phyloP scores from a whole-genome alignment of 2,888 invertebrate species.

The Ophion obscuratus region DNA sequence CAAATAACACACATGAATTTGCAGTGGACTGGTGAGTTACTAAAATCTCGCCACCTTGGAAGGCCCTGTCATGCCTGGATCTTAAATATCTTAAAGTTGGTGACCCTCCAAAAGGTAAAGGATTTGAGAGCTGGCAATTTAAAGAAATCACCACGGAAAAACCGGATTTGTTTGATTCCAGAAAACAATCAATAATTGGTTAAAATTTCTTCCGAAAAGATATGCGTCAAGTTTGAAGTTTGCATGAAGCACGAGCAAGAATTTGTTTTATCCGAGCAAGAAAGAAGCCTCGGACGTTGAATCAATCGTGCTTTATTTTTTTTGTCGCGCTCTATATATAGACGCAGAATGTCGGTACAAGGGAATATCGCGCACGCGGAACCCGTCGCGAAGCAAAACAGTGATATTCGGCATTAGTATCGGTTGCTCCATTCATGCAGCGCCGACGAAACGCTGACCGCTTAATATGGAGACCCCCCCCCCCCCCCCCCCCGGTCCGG shows the following conservation, averaged over 20 bases:
- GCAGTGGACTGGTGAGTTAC: too few species aligned
- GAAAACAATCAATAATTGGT: neutral
- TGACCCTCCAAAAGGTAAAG: neutral
- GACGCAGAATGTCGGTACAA: neutral
- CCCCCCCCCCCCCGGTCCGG: too few species aligned
- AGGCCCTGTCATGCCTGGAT: too few species aligned
- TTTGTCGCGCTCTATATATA: neutral
- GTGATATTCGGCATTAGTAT: slow-evolving; percentile 53
- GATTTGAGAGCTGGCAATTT: neutral
- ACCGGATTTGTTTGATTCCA: neutral
- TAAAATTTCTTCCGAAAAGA: neutral
- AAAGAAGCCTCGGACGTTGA: neutral
- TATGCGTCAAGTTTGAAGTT: neutral
- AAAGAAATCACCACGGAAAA: neutral
- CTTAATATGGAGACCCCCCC: neutral
- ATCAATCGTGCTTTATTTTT: neutral
- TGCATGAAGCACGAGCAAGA: neutral
- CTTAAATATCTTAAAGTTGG: neutral
- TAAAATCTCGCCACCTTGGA: too few species aligned
- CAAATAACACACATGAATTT: too few species aligned
- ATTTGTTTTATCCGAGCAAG: neutral
- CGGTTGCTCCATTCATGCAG: slow-evolving; percentile 39
- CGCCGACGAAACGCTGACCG: neutral
- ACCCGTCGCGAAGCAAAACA: neutral
- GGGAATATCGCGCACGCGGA: neutral